These are phyloP conservation scores for Pristionchus arcanus DNA, from an alignment of 2,888 invertebrate species.

Conservation along the genomic window DNA sequence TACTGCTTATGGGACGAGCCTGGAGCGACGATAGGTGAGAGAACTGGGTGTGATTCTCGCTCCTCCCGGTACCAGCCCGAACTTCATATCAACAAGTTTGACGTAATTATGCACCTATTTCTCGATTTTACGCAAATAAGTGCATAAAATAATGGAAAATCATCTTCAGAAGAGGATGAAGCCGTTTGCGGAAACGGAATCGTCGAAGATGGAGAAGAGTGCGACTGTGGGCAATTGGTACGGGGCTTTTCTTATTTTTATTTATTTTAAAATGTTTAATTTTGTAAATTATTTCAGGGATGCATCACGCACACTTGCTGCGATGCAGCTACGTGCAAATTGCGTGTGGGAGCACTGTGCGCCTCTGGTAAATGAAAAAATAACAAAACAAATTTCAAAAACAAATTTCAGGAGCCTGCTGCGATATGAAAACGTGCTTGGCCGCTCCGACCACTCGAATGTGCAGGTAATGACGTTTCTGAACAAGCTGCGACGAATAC, in stretches of 20 bases:
- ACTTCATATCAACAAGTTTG: no score
- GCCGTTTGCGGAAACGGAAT: background rate
- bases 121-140: no score
- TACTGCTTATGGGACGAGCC: background rate
- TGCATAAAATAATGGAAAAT: no score
- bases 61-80: no score
- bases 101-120: no score
- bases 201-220: background rate
- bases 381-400: no score
- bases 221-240: background rate
- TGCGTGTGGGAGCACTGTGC: background rate
- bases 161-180: background rate
- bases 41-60: background rate
- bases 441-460: background rate
- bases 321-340: background rate
- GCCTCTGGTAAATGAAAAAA: background rate
- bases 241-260: background rate
- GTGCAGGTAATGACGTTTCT: background rate
- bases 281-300: background rate
- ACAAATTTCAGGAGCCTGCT: background rate
- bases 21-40: background rate
- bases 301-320: background rate
- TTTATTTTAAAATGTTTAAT: background rate
- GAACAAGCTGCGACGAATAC: no score
- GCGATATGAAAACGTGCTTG: background rate